Percentiles rank a stretch among this genome's conserved stretches.
These are phyloP conservation scores for Pocillopora grandis DNA, from an alignment of 92 coral and sea anemone genomes.

Conservation along the genomic window DNA sequence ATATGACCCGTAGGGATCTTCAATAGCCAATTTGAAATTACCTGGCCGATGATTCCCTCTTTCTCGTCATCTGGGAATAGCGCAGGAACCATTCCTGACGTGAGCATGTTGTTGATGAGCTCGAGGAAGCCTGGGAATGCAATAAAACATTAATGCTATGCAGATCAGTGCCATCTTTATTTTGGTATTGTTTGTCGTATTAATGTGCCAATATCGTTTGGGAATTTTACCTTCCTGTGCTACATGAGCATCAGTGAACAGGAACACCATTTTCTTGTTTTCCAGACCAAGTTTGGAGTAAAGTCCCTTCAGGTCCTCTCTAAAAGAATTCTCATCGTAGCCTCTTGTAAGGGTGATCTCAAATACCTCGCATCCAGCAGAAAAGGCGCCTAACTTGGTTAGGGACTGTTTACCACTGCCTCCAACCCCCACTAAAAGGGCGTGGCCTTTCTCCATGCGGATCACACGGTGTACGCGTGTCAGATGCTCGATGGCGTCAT, in stretches of 20 bases:
- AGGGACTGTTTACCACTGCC: constrained; percentile 99
- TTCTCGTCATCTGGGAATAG: constrained; percentile 96
- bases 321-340: constrained; percentile 87
- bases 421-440: constrained; percentile 97
- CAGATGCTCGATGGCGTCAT: constrained; percentile 98
- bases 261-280: constrained; percentile 92
- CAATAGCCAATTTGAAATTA: constrained; percentile 11
- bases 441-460: constrained; percentile 99
- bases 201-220: neutral
- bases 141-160: neutral
- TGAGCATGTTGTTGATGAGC: constrained; percentile 97
- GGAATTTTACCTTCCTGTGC: constrained; percentile 86
- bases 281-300: constrained; percentile 91
- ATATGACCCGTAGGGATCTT: neutral
- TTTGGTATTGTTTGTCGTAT: neutral
- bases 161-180: neutral
- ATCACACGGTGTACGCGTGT: constrained; percentile 99
- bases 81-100: constrained; percentile 99
- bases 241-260: constrained; percentile 97
- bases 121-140: constrained; percentile 82
- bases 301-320: constrained; percentile 95
- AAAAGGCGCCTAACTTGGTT: constrained; percentile 93
- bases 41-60: constrained; percentile 94
- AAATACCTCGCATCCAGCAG: constrained; percentile 97
- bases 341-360: constrained; percentile 98